A percentile compares a stretch with the other conserved stretches of the same genome.
Conservation (phyloP, 2,113 vertebrate genomes). For the Etheostoma cragini region DNA sequence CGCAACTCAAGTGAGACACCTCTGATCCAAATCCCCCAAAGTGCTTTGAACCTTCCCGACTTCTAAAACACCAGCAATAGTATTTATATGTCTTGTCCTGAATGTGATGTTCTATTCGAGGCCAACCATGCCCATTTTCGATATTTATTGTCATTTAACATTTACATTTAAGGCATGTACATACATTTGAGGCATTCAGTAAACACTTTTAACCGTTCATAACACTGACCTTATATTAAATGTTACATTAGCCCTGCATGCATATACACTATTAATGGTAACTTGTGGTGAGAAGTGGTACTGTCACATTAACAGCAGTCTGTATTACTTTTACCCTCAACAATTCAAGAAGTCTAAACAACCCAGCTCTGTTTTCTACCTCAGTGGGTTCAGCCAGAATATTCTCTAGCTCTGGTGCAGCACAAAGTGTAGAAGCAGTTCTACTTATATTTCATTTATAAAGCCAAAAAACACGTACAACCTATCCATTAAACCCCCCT, state of each 20-base stretch:
- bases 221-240: conserved; percentile 4
- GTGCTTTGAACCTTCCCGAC: conserved; percentile 11
- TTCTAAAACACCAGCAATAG: conserved; percentile 22
- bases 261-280: neutral
- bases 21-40: conserved; percentile 39
- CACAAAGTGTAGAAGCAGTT: neutral
- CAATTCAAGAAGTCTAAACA: conserved; percentile 39
- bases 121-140: neutral
- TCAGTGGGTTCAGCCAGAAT: conserved; percentile 16
- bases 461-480: neutral
- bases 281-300: neutral
- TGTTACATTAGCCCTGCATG: conserved; percentile 4
- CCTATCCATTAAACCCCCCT: neutral
- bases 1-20: conserved; percentile 46
- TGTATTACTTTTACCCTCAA: neutral
- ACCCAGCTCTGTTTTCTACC: conserved; percentile 39
- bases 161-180: too few relatives aligned
- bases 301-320: neutral
- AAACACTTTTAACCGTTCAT: neutral
- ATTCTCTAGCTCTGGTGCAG: conserved; percentile 20
- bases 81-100: conserved; percentile 16
- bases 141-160: neutral
- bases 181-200: neutral
- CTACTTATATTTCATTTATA: conserved; percentile 1
- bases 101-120: neutral